phyloP scores from a whole-genome alignment of 1,140 invertebrate species.

The Aplysia californica region DNA sequence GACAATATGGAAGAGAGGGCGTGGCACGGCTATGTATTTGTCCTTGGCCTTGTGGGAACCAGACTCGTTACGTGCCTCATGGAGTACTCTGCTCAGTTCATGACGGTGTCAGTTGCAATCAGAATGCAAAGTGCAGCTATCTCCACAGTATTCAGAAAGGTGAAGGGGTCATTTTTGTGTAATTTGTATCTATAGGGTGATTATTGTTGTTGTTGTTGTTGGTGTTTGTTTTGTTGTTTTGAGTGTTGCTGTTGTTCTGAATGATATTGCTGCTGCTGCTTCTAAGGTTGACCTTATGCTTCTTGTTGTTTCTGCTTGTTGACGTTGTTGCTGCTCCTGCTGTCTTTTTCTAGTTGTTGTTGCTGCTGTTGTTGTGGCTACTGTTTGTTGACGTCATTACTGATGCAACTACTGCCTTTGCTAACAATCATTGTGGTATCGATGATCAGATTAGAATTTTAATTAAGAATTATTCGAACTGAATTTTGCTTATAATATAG shows the following conservation, averaged over 20 bases:
- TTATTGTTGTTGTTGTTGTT: neutral
- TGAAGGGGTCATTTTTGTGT: slow-evolving; percentile 39
- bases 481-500: too few relatives aligned
- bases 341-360: neutral
- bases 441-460: too few relatives aligned
- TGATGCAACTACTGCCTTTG: neutral
- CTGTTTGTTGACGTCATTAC: neutral
- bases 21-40: slow-evolving; percentile 65
- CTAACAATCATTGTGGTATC: too few relatives aligned
- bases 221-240: neutral
- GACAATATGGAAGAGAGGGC: too few relatives aligned
- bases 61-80: slow-evolving; percentile 43
- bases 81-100: slow-evolving; percentile 51
- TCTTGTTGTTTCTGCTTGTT: neutral
- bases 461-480: too few relatives aligned
- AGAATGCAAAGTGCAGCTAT: slow-evolving; percentile 89
- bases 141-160: slow-evolving; percentile 92
- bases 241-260: too few relatives aligned
- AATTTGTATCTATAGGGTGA: neutral
- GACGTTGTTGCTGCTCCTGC: neutral
- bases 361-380: neutral
- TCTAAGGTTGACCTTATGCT: too few relatives aligned
- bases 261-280: too few relatives aligned
- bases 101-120: slow-evolving; percentile 79
- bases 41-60: slow-evolving; percentile 48